A percentile compares a stretch with the other conserved stretches of the same genome.
phyloP scores from a whole-genome alignment of 2,797 vertebrate species.

The Propithecus deckenii region DNA sequence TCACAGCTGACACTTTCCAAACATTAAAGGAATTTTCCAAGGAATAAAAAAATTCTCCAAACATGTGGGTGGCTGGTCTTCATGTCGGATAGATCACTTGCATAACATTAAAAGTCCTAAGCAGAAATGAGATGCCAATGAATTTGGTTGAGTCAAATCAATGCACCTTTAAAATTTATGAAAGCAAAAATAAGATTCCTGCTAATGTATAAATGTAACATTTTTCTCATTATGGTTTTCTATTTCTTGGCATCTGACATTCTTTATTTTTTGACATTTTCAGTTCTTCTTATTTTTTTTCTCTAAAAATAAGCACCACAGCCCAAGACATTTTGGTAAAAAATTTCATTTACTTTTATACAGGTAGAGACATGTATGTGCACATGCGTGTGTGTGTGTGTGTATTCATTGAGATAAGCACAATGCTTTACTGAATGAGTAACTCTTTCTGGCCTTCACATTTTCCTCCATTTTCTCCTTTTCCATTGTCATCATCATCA shows the following conservation, averaged over 20 bases:
- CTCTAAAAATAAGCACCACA: constrained; percentile 25
- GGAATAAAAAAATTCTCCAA: constrained; percentile 25
- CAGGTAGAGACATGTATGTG: neutral
- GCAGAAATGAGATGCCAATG: constrained; percentile 52
- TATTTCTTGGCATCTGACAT: constrained; percentile 39
- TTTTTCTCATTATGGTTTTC: constrained; percentile 55
- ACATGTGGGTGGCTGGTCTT: constrained; percentile 20
- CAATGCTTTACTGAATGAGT: neutral
- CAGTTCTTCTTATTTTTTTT: neutral
- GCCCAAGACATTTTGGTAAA: neutral
- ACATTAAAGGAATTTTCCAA: constrained; percentile 40
- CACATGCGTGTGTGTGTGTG: neutral
- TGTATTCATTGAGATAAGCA: neutral
- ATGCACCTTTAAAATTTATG: constrained; percentile 46
- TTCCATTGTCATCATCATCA: neutral
- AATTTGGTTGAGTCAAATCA: constrained; percentile 48
- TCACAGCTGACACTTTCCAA: constrained; percentile 36
- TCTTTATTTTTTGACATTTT: constrained; percentile 31
- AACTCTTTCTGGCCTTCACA: neutral
- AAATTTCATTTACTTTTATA: neutral
- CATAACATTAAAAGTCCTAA: constrained; percentile 27
- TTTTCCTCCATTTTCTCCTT: neutral
- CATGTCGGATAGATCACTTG: constrained; percentile 46
- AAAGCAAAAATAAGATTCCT: constrained; percentile 48
- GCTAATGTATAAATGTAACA: constrained; percentile 21